Percentiles rank a stretch among this genome's conserved stretches.
phyloP scores from a whole-genome alignment of 2,888 invertebrate genomes.

The Belgica antarctica region DNA sequence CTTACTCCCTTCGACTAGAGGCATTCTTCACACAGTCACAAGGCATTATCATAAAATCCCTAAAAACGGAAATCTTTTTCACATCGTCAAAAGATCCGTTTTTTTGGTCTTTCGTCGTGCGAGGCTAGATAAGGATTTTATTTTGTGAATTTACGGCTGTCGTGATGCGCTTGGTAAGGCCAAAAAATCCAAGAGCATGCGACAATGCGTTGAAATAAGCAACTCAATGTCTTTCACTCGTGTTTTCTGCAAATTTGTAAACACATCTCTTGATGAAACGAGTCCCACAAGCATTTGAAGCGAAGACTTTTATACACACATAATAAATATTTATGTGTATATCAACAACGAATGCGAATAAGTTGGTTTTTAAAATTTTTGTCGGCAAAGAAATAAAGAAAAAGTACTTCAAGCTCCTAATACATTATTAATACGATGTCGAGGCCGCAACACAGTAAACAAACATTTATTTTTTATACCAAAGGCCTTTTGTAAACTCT shows the following conservation, averaged over 20 bases:
- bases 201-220: no score
- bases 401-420: not conserved
- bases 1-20: no score
- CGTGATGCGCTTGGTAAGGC: not conserved
- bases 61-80: no score
- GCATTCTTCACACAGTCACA: no score
- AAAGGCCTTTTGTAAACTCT: not conserved
- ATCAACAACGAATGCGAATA: not conserved
- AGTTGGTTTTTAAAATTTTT: not conserved
- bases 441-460: not conserved
- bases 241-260: no score
- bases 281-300: not conserved
- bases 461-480: not conserved
- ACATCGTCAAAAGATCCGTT: no score
- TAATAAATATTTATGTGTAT: constrained; percentile 12
- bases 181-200: no score
- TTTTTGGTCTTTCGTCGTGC: no score
- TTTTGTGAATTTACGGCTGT: no score
- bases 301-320: not conserved
- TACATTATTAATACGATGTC: not conserved
- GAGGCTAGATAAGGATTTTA: no score
- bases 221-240: no score
- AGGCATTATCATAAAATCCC: no score
- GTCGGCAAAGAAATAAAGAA: not conserved
- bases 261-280: constrained; percentile 5